Conservation (phyloP, 1,140 invertebrate genomes). For the Octopus sinensis region DNA sequence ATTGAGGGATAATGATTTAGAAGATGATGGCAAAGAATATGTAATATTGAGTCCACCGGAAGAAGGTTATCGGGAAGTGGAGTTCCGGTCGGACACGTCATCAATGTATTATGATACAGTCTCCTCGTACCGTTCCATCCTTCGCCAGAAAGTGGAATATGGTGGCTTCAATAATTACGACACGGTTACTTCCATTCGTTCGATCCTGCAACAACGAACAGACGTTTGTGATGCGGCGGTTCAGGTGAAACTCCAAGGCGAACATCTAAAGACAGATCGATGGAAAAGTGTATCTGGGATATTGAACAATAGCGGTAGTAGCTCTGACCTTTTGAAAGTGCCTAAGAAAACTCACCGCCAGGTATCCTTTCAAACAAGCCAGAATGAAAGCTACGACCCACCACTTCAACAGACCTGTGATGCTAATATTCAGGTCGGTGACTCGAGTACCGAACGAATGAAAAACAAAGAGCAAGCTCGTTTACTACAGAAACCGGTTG, state of each 20-base stretch:
- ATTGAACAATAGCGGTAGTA: background rate
- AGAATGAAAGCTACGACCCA: background rate
- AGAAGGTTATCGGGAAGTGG: conserved; percentile 23
- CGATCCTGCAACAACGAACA: conserved; percentile 24
- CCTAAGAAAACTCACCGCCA: background rate
- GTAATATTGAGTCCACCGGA: conserved; percentile 23
- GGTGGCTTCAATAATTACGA: conserved; percentile 22
- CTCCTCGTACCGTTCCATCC: conserved; percentile 22
- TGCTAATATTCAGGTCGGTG: background rate
- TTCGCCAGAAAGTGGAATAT: conserved; percentile 16
- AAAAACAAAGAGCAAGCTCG: background rate
- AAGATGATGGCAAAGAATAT: conserved; percentile 30
- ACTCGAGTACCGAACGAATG: background rate
- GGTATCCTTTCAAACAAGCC: background rate
- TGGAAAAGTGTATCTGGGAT: conserved; percentile 5
- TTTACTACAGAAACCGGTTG: too few relatives aligned
- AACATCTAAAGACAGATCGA: background rate
- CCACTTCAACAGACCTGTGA: background rate
- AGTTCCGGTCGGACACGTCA: conserved; percentile 23
- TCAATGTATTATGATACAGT: conserved; percentile 33
- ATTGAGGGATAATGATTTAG: conserved; percentile 18
- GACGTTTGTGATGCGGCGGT: conserved; percentile 29
- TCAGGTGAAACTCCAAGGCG: conserved; percentile 22
- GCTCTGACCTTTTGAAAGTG: background rate
- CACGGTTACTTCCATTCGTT: conserved; percentile 27